Conservation (phyloP, 2,797 vertebrate species). For the Erpetoichthys calabaricus region DNA sequence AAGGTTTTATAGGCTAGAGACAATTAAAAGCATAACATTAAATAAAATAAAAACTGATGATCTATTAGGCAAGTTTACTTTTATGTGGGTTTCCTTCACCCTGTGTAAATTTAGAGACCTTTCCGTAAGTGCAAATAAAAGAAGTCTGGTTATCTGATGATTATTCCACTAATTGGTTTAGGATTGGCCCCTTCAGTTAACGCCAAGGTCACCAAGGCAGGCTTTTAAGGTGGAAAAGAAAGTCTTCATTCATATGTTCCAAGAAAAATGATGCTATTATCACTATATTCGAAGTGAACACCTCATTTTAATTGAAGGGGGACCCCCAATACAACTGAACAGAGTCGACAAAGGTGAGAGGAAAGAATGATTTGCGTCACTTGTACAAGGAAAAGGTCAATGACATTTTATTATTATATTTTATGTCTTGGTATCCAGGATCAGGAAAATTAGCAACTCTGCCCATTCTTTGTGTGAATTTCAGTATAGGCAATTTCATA, state of each 20-base stretch:
- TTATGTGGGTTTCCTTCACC: conserved; percentile 57
- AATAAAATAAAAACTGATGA: conserved; percentile 51
- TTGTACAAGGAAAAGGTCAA: conserved; percentile 47
- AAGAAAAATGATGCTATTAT: conserved; percentile 50
- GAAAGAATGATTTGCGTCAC: conserved; percentile 21
- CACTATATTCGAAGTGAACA: conserved; percentile 34
- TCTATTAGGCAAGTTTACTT: conserved; percentile 67
- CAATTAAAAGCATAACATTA: conserved; percentile 26
- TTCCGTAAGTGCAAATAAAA: conserved; percentile 57
- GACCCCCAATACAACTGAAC: conserved; percentile 20
- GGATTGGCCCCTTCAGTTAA: conserved; percentile 52
- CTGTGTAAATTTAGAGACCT: conserved; percentile 55
- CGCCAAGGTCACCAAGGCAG: conserved; percentile 53
- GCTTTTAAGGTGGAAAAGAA: conserved; percentile 26
- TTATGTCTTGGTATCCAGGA: conserved; percentile 35
- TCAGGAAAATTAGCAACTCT: conserved; percentile 22
- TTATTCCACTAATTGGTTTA: conserved; percentile 63
- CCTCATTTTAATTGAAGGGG: conserved; percentile 34
- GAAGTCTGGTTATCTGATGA: conserved; percentile 61
- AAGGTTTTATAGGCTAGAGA: conserved; percentile 18
- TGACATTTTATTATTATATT: conserved; percentile 35
- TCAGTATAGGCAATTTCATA: too few species aligned
- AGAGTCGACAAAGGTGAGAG: conserved; percentile 22
- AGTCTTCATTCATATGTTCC: conserved; percentile 46
- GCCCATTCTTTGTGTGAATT: too few species aligned